These are phyloP conservation scores for Catalaphyllia jardinei DNA, from an alignment of 64 coral and sea anemone genomes.

Conservation along the genomic window DNA sequence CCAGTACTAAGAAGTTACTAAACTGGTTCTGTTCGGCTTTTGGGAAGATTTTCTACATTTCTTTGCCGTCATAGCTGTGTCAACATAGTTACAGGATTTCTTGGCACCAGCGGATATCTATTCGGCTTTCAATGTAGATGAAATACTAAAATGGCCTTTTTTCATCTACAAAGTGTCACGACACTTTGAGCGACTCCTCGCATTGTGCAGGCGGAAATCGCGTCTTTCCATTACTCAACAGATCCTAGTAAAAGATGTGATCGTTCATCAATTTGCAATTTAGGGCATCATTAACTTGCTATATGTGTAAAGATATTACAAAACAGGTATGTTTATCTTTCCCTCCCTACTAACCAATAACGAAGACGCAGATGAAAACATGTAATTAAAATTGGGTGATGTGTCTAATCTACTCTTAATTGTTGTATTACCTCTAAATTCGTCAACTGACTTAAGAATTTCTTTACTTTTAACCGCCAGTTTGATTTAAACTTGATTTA, in stretches of 20 bases:
- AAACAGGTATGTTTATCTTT: background rate
- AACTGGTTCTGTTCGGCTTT: no score
- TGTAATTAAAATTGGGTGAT: background rate
- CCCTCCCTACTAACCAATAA: background rate
- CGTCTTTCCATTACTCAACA: no score
- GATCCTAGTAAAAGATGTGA: background rate
- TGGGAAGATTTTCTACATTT: no score
- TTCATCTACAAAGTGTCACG: no score
- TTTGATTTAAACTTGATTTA: background rate
- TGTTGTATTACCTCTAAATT: background rate
- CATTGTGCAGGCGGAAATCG: no score
- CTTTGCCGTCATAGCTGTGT: no score
- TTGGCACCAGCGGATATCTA: no score
- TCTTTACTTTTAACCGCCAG: background rate
- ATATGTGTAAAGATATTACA: background rate
- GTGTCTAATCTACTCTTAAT: background rate
- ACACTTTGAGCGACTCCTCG: no score
- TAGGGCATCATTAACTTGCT: background rate
- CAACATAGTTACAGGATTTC: no score
- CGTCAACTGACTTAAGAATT: background rate
- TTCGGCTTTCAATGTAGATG: no score
- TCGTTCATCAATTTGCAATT: background rate
- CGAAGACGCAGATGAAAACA: background rate
- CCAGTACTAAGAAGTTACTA: no score
- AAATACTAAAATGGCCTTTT: no score